Conservation (phyloP, 1,140 invertebrate genomes). For the Drosophila sulfurigaster region DNA sequence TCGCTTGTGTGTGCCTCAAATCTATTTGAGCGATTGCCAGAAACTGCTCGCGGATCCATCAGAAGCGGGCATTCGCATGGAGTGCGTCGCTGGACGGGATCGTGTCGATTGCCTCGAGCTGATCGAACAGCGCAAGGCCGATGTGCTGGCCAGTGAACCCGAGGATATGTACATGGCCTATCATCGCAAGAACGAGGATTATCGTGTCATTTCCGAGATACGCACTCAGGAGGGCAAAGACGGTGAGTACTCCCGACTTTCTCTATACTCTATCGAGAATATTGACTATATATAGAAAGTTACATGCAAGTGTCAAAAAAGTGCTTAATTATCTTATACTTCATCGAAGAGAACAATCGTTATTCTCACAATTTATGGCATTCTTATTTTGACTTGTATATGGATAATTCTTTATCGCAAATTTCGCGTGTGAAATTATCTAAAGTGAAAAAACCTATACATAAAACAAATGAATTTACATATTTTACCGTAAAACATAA, state of each 20-base stretch:
- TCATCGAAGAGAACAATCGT: too few species aligned
- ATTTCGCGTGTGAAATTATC: too few species aligned
- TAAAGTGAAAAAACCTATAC: too few species aligned
- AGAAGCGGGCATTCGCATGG: slow-evolving; percentile 87
- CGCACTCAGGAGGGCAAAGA: slow-evolving; percentile 86
- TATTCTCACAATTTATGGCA: too few species aligned
- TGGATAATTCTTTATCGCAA: too few species aligned
- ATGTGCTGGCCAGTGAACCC: slow-evolving; percentile 92
- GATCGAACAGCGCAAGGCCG: slow-evolving; percentile 90
- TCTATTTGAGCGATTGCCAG: slow-evolving; percentile 87
- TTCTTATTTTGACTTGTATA: too few species aligned
- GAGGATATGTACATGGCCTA: slow-evolving; percentile 92
- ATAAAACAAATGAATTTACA: too few species aligned
- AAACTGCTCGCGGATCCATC: slow-evolving; percentile 88
- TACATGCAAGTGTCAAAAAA: too few species aligned
- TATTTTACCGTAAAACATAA: too few species aligned
- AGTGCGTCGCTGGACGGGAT: slow-evolving; percentile 89
- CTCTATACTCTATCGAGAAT: neutral
- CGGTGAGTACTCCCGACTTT: slow-evolving; percentile 83
- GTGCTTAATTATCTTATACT: too few species aligned
- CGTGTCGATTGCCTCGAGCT: slow-evolving; percentile 91
- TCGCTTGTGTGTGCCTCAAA: slow-evolving; percentile 90
- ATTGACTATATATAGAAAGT: too few species aligned
- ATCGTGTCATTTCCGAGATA: slow-evolving; percentile 89
- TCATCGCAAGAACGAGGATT: slow-evolving; percentile 88